Percentiles rank a stretch among this genome's conserved stretches.
Conservation (phyloP, 2,888 invertebrate genomes). For the Euspilapteryx auroguttella region DNA sequence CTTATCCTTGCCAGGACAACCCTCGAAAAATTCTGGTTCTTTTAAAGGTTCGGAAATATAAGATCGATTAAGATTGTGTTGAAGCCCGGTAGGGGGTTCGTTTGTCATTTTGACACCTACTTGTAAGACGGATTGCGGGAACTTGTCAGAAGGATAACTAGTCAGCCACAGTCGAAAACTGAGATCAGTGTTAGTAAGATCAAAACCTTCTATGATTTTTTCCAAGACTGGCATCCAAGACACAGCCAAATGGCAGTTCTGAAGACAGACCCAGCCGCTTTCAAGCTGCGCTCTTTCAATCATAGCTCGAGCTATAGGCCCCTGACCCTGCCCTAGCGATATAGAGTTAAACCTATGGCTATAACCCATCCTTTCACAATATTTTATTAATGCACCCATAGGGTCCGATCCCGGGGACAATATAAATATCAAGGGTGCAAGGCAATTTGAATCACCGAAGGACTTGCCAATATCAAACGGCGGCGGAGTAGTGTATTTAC, state of each 20-base stretch:
- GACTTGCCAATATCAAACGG: constrained; percentile 78
- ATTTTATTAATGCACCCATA: constrained; percentile 75
- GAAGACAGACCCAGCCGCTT: constrained; percentile 82
- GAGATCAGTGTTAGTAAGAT: constrained; percentile 66
- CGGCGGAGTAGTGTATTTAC: constrained; percentile 74
- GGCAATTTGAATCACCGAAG: constrained; percentile 73
- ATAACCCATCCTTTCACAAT: constrained; percentile 73
- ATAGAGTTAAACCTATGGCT: constrained; percentile 68
- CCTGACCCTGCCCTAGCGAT: constrained; percentile 83
- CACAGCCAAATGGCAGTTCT: constrained; percentile 84
- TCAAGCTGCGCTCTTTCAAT: constrained; percentile 69
- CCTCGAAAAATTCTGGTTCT: constrained; percentile 77
- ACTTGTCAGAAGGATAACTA: constrained; percentile 82
- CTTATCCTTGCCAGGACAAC: constrained; percentile 77
- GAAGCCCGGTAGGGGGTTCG: constrained; percentile 86
- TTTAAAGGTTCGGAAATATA: constrained; percentile 86
- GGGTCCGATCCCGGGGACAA: constrained; percentile 84
- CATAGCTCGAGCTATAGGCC: constrained; percentile 70
- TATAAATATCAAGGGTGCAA: constrained; percentile 78
- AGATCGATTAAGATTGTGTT: constrained; percentile 82
- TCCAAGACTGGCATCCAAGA: constrained; percentile 81
- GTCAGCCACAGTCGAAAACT: constrained; percentile 88
- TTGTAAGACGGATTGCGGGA: constrained; percentile 85
- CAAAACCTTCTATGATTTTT: constrained; percentile 73
- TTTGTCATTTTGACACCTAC: constrained; percentile 94